Percentiles rank a stretch among this genome's conserved stretches.
These are phyloP conservation scores for Xenopus borealis DNA, from an alignment of 2,113 vertebrate genomes.

Conservation along the genomic window DNA sequence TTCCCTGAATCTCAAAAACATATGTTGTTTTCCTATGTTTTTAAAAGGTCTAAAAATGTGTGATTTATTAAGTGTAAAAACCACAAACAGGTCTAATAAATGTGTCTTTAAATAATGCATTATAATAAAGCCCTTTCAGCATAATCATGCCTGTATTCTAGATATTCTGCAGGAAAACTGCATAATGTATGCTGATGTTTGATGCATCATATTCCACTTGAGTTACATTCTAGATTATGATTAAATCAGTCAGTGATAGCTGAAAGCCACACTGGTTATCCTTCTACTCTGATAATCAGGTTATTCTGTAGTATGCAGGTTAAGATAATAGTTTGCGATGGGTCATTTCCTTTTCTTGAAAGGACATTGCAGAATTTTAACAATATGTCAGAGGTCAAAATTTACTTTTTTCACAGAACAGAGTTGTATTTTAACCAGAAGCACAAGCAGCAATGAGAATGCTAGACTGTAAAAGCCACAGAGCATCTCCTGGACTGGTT, in stretches of 20 bases:
- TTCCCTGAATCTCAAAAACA: too few relatives aligned
- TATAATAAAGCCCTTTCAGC: too few relatives aligned
- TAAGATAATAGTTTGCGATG: conserved; percentile 49
- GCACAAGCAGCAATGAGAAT: too few relatives aligned
- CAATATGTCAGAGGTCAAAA: conserved; percentile 49
- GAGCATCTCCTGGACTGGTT: too few relatives aligned
- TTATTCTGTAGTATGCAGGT: conserved; percentile 46
- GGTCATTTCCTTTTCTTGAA: conserved; percentile 53
- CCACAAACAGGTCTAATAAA: neutral
- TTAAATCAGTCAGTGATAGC: conserved; percentile 60
- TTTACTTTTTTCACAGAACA: too few relatives aligned
- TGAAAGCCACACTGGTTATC: conserved; percentile 62
- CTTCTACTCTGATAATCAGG: conserved; percentile 65
- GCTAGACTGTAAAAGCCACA: too few relatives aligned
- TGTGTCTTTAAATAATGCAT: neutral
- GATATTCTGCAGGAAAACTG: neutral
- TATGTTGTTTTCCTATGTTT: too few relatives aligned
- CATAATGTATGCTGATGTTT: neutral
- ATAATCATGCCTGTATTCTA: neutral
- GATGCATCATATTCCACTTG: conserved; percentile 54
- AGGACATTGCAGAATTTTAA: conserved; percentile 57
- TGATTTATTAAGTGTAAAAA: neutral
- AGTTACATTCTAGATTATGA: conserved; percentile 53
- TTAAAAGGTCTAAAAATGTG: too few relatives aligned
- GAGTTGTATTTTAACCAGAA: too few relatives aligned